Evolutionary conservation across 2,797 vertebrate species (phyloP), one percentile per base, ranked within the genome.

Genomic region (Diplodus sargus): DNA sequence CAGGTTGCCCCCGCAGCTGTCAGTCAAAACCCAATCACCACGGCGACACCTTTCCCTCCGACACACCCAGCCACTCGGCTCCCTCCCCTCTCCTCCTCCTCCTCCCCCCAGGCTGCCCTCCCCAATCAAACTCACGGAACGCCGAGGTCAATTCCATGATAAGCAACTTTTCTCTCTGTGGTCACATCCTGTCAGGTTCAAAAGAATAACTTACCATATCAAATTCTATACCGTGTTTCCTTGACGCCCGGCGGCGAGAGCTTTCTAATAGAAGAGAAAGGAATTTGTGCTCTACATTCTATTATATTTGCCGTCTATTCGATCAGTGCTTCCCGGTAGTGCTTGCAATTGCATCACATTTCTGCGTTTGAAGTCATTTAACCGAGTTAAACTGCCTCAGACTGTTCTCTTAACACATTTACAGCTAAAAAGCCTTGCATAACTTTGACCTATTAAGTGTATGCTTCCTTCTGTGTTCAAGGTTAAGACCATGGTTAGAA

Each of bases 21-120:
- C 92, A 90, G 69, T 93, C 91, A 90, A 87, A 92, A 84, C 86
- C 82, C 90, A 89, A 89, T 92, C 91, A 79, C 81, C 14, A 57
- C 15, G 23, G 51, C 80, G 56, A 67, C 89, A 86, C 87, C 85
- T 86, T 79, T 66, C 28, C 39, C 74, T 54, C 63, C 18, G 51
- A 79, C 87, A 85, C 86, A 68, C 83, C 87, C 88, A 79, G 53
- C 64, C 81, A 28, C 76, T 86, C 83, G 13, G 66, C 60, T 68
- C 78, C 47, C 17, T 22, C 22, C 25, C 79, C 54, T 16, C 30
- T 8, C 56, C 54, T 18, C 48, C 22, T 30, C 79, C 54, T 16
- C 25, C 34, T 25, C 56, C 51, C 20, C 48, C 10, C 14, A 10
- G 25, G 69, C 82, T 61, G 67, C 76, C 73, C 70, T 51, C 51